phyloP scores from a whole-genome alignment of 2,888 invertebrate genomes.

The Mythimna pallens region DNA sequence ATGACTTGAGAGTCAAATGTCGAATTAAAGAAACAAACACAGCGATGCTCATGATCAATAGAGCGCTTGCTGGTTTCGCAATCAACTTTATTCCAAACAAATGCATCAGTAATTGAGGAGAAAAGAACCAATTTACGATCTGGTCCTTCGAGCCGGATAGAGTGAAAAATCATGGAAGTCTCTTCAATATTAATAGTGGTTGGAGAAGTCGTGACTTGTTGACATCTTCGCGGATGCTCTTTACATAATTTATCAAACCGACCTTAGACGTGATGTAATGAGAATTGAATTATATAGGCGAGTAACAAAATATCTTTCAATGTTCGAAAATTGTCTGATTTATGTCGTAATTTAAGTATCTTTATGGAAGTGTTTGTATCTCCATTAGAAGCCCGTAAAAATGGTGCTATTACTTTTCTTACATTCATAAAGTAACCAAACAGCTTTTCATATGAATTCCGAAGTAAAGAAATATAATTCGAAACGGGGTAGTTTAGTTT shows the following conservation, averaged over 20 bases:
- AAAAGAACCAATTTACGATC: slow-evolving; percentile 17
- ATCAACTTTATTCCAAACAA: background rate
- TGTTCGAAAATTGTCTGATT: slow-evolving; percentile 23
- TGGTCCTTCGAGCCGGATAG: slow-evolving; percentile 14
- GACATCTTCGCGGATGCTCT: slow-evolving; percentile 44
- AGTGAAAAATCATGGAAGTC: slow-evolving; percentile 33
- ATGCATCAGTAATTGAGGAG: background rate
- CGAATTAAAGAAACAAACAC: too few relatives aligned
- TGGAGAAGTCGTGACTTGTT: slow-evolving; percentile 31
- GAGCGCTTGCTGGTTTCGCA: background rate
- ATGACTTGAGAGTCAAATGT: too few relatives aligned
- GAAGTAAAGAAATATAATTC: too few relatives aligned
- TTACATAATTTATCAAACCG: slow-evolving; percentile 57
- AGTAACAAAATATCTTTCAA: slow-evolving; percentile 37
- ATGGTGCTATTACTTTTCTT: background rate
- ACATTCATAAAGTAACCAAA: background rate
- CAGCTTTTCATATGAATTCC: background rate
- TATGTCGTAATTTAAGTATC: slow-evolving; percentile 9
- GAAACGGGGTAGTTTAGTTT: too few relatives aligned
- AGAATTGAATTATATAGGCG: slow-evolving; percentile 57
- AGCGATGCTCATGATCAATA: background rate
- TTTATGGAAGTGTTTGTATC: slow-evolving; percentile 7
- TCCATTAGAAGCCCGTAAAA: slow-evolving; percentile 14
- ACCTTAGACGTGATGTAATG: slow-evolving; percentile 35
- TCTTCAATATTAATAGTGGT: slow-evolving; percentile 47